Base-by-base conservation (phyloP, 2,113 vertebrate species). In the Esox niger region DNA sequence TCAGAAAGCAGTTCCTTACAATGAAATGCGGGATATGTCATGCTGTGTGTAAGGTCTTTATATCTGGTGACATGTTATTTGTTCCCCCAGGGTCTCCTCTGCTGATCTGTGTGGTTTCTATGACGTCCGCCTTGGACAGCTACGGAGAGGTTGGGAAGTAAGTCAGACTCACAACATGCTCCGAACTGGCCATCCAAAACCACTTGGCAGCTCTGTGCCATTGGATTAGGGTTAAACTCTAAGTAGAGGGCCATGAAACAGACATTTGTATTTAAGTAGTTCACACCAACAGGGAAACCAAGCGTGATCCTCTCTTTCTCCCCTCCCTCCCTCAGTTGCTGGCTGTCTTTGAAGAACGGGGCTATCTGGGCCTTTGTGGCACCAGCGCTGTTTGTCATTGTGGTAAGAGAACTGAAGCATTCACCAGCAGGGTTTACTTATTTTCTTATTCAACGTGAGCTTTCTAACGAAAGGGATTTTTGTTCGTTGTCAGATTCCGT, bases 351-450 rank as follows among this genome's bases (percentile, higher is more conserved):
- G 66, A 83, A 90, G 62, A 91, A 91, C 0, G 96, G 96, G 0
- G 93, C 94, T 23, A 93, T 99, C 86, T 99, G 97, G 97, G 97
- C 97, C 15, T 99, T 99, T n/a, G 97, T 98, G 75, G 96, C 94
- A 1, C 97, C 97, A 0, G 97, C 96, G 0, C 74, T 99, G 71
- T 92, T 95, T 73, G 93, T 98, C 10, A 95, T 98, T 23, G 83
- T 95, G 95, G 97, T 99, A 91, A 71, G 94, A 17, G 66, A 33
- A 54, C 11, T 47, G 31, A 43, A 69, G 56, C 33, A 26, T n/a
- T 13, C 47, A 10, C 25, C 4, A 8, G 25, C 59, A 55, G 62
- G 11, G 43, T n/a, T 20, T 58, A 52, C 6, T 35, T 68, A 13
- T 20, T 10, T 58, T 55, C 26, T 21, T 21, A 52, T 52, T 52